Evolutionary conservation across 92 coral and sea anemone genomes (phyloP), one percentile per base, ranked within the genome.

Genomic region (Micromussa lordhowensis): DNA sequence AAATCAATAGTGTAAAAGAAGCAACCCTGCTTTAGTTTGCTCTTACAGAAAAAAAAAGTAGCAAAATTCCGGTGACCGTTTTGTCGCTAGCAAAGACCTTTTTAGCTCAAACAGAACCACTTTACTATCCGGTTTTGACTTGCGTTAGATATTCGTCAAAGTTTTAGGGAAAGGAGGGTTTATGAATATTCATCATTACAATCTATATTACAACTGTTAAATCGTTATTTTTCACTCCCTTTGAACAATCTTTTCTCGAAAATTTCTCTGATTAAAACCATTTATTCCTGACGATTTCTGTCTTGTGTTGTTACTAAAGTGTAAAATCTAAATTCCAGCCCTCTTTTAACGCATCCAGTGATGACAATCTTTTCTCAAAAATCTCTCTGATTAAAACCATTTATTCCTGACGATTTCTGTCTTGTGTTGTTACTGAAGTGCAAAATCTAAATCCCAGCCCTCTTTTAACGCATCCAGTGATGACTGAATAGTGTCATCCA

Each of bases 371-470:
- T 55, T 55, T 55, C 61, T 18, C 3, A 15, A 55, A 5, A 57
- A 3, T 57, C 21, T 1, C 63, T 57, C 63, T 1, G n/a, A 57
- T 19, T 17, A 13, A 54, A 55, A 55, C 24, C 64, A 58, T 22
- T 58, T 58, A 18, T 21, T n/a, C 24, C 21, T 58, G 64, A 18
- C 64, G 0, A 58, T 58, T 58, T 58, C 22, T 17, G 64, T 58
- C 64, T 5, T 19, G 26, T 19, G 51, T n/a, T 53, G 14, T 58
- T 19, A 19, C 63, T 15, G 16, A 58, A 58, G 64, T 58, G 5
- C 9, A 58, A 58, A 58, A 58, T 19, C 26, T 58, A 21, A 28
- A 8, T 64, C 44, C 87, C 87, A 83, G 21, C 87, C 87, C 40
- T 71, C 66, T 15, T 34, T 29, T 10, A 71, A 73, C 3, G 80